Evolutionary conservation across 2,113 vertebrate species (phyloP), one percentile per base, ranked within the genome.

Genomic region (Sprattus sprattus): DNA sequence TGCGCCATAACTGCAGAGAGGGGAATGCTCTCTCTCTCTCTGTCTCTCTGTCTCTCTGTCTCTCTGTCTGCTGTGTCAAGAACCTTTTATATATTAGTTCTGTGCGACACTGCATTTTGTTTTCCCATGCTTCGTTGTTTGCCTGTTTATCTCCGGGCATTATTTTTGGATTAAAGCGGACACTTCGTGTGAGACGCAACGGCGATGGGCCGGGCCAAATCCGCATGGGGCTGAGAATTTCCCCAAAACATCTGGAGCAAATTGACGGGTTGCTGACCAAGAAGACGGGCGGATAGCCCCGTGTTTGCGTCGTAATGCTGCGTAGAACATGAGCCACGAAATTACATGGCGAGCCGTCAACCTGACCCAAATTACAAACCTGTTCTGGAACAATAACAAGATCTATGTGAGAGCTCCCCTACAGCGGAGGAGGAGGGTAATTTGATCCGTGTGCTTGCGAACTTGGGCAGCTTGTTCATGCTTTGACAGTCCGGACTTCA

Each of bases 291-390:
- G 16, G 28, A 52, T 6, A 54, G 80, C 60, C 50, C 78, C 16
- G 46, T 3, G 20, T 71, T 71, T n/a, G 64, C 47, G 60, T 83
- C 85, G 50, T 80, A 57, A 83, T 45, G 13, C 10, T 45, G 80
- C 0, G 11, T 85, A 81, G 67, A 83, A 22, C 16, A 3, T 85
- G 25, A 22, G 13, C 44, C 86, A n/a, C 67, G 13, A 78, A 78
- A 83, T 83, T 87, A 71, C 82, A 85, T 78, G 9, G 8, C 57
- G 13, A 46, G 45, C 28, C 82, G 15, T 45, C 18, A 83, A 84
- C 45, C 80, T 46, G 49, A 84, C 47, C 81, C 81, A 88, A 90
- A 82, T 88, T 84, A 84, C 67, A 88, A 87, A 86, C n/a, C 47
- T 81, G 28, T 39, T 78, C 71, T 78, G 71, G 71, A 78, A 78